A percentile compares a stretch with the other conserved stretches of the same genome.
phyloP scores from a whole-genome alignment of 2,888 invertebrate genomes.

The Mimas tiliae region DNA sequence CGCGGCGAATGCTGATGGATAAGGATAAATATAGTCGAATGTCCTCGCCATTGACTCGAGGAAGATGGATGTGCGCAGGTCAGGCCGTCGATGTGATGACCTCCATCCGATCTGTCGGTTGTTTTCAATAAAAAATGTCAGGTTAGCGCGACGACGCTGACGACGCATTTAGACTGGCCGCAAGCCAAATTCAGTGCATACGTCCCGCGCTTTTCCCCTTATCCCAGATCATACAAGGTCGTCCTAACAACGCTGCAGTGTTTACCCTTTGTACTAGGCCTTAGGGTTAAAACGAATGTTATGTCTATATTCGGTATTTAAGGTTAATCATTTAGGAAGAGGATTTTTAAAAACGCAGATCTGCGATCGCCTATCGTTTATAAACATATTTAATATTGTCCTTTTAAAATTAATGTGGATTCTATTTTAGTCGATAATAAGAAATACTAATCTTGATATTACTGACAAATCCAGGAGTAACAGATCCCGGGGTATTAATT shows the following conservation, averaged over 20 bases:
- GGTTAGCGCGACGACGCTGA: constrained; percentile 74
- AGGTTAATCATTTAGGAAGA: background rate
- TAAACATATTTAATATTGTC: too few species aligned
- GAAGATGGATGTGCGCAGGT: constrained; percentile 77
- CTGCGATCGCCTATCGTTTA: background rate
- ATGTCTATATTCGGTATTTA: background rate
- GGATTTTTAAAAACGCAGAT: background rate
- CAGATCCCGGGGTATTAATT: too few species aligned
- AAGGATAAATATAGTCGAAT: constrained; percentile 68
- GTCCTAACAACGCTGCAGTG: constrained; percentile 54
- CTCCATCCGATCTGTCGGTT: constrained; percentile 73
- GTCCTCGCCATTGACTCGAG: constrained; percentile 83
- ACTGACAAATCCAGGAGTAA: too few species aligned
- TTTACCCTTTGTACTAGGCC: constrained; percentile 41
- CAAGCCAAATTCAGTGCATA: constrained; percentile 72
- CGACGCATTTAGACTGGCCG: constrained; percentile 79
- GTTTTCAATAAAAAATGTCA: constrained; percentile 83
- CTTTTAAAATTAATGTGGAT: background rate
- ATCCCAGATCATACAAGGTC: constrained; percentile 70
- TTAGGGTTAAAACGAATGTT: constrained; percentile 4
- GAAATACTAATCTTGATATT: too few species aligned
- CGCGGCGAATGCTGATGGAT: constrained; percentile 60
- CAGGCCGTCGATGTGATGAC: constrained; percentile 66
- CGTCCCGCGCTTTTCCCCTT: constrained; percentile 61
- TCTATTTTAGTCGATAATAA: background rate